Percentiles rank a stretch among this genome's conserved stretches.
Evolutionary conservation across 2,797 vertebrate species (phyloP).

Genomic region (Myiotriccus ornatus): DNA sequence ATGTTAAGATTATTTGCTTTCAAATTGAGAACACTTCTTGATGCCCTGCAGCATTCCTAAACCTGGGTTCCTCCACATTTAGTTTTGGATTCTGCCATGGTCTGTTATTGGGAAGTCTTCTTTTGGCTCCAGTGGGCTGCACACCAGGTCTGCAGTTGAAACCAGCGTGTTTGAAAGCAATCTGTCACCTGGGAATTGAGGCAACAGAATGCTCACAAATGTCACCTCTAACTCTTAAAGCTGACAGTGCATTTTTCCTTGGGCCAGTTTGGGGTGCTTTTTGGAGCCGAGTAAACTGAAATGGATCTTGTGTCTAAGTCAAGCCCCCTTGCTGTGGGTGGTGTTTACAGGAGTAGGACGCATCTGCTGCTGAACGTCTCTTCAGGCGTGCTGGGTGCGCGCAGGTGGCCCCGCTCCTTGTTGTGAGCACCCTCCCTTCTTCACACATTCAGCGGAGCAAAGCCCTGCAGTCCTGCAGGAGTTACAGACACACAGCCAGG

Average conservation of each 20-base stretch:
- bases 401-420: constrained; percentile 34
- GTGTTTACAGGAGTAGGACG: background rate
- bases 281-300: constrained; percentile 22
- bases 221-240: background rate
- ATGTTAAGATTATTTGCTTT: background rate
- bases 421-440: constrained; percentile 35
- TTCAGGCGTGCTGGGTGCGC: background rate
- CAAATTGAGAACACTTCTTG: background rate
- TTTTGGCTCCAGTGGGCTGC: background rate
- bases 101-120: background rate
- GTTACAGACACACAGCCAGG: background rate
- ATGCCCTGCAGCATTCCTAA: background rate
- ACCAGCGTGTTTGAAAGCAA: background rate
- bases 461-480: constrained; percentile 10
- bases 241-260: background rate
- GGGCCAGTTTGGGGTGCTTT: background rate
- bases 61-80: background rate
- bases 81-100: background rate
- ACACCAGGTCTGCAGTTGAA: background rate
- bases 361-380: background rate
- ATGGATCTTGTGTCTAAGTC: constrained; percentile 4
- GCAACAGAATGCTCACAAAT: background rate
- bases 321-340: background rate
- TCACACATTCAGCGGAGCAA: background rate
- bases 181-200: background rate